Conservation (phyloP, 2,888 invertebrate genomes). For the Hipparchia semele region DNA sequence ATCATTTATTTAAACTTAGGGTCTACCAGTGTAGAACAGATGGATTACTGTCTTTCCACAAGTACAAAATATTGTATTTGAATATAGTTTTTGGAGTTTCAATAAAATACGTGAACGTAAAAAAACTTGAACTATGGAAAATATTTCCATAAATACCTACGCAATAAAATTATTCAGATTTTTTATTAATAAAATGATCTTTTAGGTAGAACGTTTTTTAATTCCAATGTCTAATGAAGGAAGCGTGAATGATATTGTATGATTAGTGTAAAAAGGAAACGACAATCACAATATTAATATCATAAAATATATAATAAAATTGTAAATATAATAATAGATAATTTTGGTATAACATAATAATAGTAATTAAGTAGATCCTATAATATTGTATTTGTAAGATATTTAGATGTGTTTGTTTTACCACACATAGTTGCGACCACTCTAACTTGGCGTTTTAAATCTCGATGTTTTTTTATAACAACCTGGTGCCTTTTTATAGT, state of each 20-base stretch:
- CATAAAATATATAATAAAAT: slow-evolving; percentile 47
- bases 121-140: too few relatives aligned
- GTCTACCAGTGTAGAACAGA: too few relatives aligned
- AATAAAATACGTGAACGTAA: too few relatives aligned
- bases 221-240: slow-evolving; percentile 1
- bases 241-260: slow-evolving; percentile 10
- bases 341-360: slow-evolving; percentile 58
- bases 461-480: slow-evolving; percentile 25
- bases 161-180: background rate
- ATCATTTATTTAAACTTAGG: background rate
- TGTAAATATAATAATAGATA: slow-evolving; percentile 70
- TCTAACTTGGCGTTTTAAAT: slow-evolving; percentile 43
- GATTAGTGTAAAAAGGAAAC: slow-evolving; percentile 28
- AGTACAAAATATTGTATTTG: too few relatives aligned
- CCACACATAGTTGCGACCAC: slow-evolving; percentile 56
- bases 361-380: slow-evolving; percentile 65
- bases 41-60: too few relatives aligned
- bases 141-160: too few relatives aligned
- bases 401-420: slow-evolving; percentile 77
- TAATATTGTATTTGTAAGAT: slow-evolving; percentile 66
- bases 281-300: slow-evolving; percentile 50
- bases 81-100: too few relatives aligned
- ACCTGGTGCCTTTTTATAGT: slow-evolving; percentile 51
- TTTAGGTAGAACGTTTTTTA: background rate
- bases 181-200: background rate